Percentiles rank a stretch among this genome's conserved stretches.
Evolutionary conservation across 2,113 vertebrate species (phyloP).

Genomic region (Orientallactaga bullata): DNA sequence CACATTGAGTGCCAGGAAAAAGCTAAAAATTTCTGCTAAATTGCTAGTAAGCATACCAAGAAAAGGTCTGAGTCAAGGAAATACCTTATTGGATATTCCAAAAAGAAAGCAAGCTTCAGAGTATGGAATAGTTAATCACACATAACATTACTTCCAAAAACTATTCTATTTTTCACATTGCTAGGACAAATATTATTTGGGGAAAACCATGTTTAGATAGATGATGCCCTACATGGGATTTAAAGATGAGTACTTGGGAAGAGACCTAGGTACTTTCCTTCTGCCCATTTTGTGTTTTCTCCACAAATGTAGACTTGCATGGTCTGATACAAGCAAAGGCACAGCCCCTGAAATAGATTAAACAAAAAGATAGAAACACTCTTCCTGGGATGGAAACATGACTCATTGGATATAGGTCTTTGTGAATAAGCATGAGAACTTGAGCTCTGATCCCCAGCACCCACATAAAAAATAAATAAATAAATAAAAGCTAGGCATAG

Average conservation of each 20-base stretch:
- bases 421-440: too few relatives aligned
- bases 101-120: conserved; percentile 37
- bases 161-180: conserved; percentile 26
- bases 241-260: not conserved
- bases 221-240: not conserved
- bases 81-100: conserved; percentile 50
- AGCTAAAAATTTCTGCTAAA: conserved; percentile 73
- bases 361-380: not conserved
- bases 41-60: conserved; percentile 75
- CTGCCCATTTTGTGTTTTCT: not conserved
- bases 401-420: too few relatives aligned
- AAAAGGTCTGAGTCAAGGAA: conserved; percentile 70
- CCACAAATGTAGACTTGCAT: not conserved
- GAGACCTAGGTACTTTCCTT: not conserved
- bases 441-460: too few relatives aligned
- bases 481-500: too few relatives aligned
- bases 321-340: not conserved
- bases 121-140: not conserved
- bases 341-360: not conserved
- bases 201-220: not conserved
- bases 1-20: conserved; percentile 27
- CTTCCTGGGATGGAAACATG: not conserved
- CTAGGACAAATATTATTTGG: conserved; percentile 24
- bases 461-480: too few relatives aligned
- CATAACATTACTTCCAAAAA: not conserved